Base-by-base conservation (phyloP, 2,113 vertebrate genomes). In the Condylura cristata region DNA sequence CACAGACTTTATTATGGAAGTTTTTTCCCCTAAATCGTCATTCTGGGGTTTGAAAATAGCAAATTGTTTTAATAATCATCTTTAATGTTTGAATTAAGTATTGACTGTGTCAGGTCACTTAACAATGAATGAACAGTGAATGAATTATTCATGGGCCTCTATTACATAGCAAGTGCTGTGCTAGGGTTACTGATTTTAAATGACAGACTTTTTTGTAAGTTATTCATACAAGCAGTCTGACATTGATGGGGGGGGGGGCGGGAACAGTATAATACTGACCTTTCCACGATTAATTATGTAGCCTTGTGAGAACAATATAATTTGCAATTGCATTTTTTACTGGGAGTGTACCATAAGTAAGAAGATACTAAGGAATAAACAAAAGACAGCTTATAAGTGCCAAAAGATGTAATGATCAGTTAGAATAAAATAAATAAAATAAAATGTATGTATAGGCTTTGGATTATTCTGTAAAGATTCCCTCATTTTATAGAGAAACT, bases 71-170 rank as follows among this genome's bases (percentile, higher is more conserved):
- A 91, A 76, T 92, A 60, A 87, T 94, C 18, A 65, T 84, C 20
- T 93, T 83, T 87, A 74, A 32, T 58, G 41, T 91, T 89, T 95
- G 61, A 78, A 46, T 89, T 86, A 89, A 81, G 24, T 92, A 75
- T 87, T 70, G 34, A 14, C 83, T 79, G 51, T 75, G 41, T 86
- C 46, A 78, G 13, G 53, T 87, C 14, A 83, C 26, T 78, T 39
- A 85, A 32, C 72, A 74, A 13, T 72, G 32, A 90, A 12, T 75
- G 53, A 92, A 66, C 17, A 71, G 5, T 68, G 60, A 63, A 28
- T 86, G 65, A 76, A 85, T 90, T 84, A 56, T 92, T 85, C 34
- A 28, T 72, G 16, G 44, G 0, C 44, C 48, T 90, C 39, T 72
- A 0, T 80, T 65, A 71, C 51, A 44, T 58, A 81, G 32, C 34